Evolutionary conservation across 2,888 invertebrate genomes (phyloP).

Genomic region (Eilema depressum): DNA sequence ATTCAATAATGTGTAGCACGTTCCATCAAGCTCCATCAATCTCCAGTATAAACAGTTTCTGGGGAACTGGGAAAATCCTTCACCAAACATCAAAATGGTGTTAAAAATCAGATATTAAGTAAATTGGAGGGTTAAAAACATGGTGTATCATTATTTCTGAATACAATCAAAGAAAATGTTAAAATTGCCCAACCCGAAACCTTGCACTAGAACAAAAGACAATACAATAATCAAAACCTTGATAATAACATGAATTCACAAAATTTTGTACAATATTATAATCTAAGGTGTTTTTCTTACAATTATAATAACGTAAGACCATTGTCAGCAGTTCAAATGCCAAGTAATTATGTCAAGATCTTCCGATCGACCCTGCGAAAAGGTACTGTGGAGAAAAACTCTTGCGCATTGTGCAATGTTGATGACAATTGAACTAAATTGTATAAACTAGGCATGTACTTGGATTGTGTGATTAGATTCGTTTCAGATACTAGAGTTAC

Average conservation of each 20-base stretch:
- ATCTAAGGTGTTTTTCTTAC: constrained; percentile 25
- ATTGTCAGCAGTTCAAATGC: constrained; percentile 50
- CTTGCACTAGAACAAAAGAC: constrained; percentile 20
- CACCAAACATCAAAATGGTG: neutral
- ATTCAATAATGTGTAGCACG: no score
- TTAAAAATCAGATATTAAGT: neutral
- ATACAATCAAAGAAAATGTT: neutral
- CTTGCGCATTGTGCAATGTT: constrained; percentile 37
- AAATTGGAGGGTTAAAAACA: neutral
- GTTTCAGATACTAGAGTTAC: neutral
- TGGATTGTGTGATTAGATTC: neutral
- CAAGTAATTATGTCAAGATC: constrained; percentile 69
- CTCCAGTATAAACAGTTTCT: no score
- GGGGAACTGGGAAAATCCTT: neutral
- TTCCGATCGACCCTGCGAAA: constrained; percentile 45
- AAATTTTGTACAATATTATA: constrained; percentile 27
- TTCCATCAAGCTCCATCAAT: no score
- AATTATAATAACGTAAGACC: constrained; percentile 43
- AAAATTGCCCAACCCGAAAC: neutral
- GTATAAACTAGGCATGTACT: neutral
- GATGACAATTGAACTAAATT: constrained; percentile 42
- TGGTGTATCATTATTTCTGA: neutral
- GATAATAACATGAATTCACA: constrained; percentile 24
- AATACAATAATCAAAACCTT: constrained; percentile 32
- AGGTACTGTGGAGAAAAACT: constrained; percentile 41